Evolutionary conservation across 2,113 vertebrate genomes (phyloP).

Genomic region (Varanus salvator): DNA sequence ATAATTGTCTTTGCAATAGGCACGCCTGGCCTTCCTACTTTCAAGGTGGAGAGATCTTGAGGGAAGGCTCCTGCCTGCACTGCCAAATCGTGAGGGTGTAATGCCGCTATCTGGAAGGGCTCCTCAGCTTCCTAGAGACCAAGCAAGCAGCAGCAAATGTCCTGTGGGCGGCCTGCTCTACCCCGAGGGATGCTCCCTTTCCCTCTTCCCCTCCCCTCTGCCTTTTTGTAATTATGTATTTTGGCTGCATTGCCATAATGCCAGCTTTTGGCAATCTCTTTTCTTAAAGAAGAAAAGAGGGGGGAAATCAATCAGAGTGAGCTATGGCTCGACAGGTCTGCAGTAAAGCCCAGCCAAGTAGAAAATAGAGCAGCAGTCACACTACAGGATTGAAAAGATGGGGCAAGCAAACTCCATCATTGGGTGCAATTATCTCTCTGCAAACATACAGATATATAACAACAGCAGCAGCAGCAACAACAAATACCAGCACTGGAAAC

Average conservation of each 20-base stretch:
- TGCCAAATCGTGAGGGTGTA: background rate
- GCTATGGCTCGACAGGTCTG: constrained; percentile 82
- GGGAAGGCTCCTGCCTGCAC: background rate
- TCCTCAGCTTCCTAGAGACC: background rate
- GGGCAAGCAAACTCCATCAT: constrained; percentile 74
- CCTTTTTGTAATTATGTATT: constrained; percentile 48
- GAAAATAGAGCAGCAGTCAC: constrained; percentile 87
- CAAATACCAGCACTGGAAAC: constrained; percentile 4
- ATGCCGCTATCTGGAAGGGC: background rate
- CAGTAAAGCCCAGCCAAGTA: constrained; percentile 88
- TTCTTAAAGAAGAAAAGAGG: constrained; percentile 46
- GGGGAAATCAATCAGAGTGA: constrained; percentile 85
- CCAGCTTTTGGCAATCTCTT: constrained; percentile 63
- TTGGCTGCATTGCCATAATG: constrained; percentile 52
- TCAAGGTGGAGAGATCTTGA: background rate
- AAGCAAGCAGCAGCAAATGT: constrained; percentile 7
- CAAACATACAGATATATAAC: constrained; percentile 27
- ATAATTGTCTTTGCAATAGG: background rate
- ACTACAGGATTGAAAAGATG: constrained; percentile 73
- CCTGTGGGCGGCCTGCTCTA: constrained; percentile 10
- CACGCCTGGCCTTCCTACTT: background rate
- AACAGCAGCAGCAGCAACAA: background rate
- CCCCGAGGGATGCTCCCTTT: constrained; percentile 9
- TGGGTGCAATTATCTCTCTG: constrained; percentile 73
- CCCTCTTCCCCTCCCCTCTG: background rate